A percentile compares a stretch with the other conserved stretches of the same genome.
These are phyloP conservation scores for Macrophya alboannulata DNA, from an alignment of 2,888 invertebrate genomes.

Conservation along the genomic window DNA sequence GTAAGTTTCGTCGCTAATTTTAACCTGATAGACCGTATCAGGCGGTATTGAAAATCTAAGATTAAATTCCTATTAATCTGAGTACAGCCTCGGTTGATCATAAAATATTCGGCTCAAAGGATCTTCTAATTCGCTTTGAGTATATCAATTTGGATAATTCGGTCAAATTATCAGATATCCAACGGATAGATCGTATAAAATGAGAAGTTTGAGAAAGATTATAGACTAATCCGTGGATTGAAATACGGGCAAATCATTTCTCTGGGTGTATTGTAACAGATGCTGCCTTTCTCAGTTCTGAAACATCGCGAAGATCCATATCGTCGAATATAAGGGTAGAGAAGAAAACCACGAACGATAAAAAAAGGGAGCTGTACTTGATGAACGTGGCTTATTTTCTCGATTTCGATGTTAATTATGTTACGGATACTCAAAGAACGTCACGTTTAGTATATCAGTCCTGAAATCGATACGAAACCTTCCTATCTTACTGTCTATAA, in stretches of 20 bases:
- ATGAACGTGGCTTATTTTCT: neutral
- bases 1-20: neutral
- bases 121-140: no score
- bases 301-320: neutral
- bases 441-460: neutral
- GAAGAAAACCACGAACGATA: neutral
- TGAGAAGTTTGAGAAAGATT: neutral
- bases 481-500: neutral
- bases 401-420: neutral
- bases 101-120: no score
- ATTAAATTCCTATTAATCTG: neutral
- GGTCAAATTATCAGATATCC: no score
- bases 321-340: neutral
- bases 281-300: neutral
- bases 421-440: neutral
- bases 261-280: neutral
- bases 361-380: neutral
- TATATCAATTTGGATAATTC: no score
- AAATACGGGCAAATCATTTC: neutral
- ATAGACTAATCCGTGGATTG: neutral
- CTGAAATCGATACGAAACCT: neutral
- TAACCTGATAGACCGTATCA: neutral
- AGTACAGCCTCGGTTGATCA: no score
- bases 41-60: neutral
- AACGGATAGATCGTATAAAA: neutral